Base-by-base conservation (phyloP, 2,113 vertebrate species). In the Calyptomena viridis region DNA sequence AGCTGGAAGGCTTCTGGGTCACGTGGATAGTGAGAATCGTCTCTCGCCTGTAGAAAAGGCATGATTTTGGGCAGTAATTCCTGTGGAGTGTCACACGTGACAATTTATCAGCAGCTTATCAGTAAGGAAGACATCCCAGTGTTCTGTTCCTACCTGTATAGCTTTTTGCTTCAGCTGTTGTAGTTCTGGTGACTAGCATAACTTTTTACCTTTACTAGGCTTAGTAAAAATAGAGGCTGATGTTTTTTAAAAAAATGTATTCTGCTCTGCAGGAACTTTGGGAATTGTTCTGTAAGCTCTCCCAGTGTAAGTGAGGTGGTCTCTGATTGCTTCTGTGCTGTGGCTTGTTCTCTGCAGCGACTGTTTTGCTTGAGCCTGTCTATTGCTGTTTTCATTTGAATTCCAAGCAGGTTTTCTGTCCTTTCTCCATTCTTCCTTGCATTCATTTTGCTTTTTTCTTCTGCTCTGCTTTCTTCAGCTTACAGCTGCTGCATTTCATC, bases 21-120 rank as follows among this genome's bases (percentile, higher is more conserved):
- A 14, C 0, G 0, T 31, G 20, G n/a, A 28, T 13, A n/a, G 37
- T 25, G 14, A 55, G 31, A 83, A 27, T 62, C 5, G 1, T 49
- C 37, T 46, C 39, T n/a, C 19, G 4, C 10, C 19, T 40, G 24
- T 28, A 56, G 60, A 44, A 85, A 2, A 63, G 35, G 8, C 4
- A 30, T 27, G 18, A 39, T 81, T 67, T 87, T 20, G 46, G 39
- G 31, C 30, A 63, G 31, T 28, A 37, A 9, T 30, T 60, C 8
- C n/a, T 64, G 13, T 59, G 69, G 46, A 37, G 28, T 25, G 18
- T 58, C 35, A 9, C 30, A 20, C 6, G 17, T 60, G 5, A 2
- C 24, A 13, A 11, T 28, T 71, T 40, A 11, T 18, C 23, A 68
- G 33, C 69, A 46, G 49, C 35, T 47, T 1, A 9, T 66, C 28